A percentile compares a stretch with the other conserved stretches of the same genome.
These are phyloP conservation scores for Lamproptera curius DNA, from an alignment of 2,888 invertebrate genomes.

Conservation along the genomic window DNA sequence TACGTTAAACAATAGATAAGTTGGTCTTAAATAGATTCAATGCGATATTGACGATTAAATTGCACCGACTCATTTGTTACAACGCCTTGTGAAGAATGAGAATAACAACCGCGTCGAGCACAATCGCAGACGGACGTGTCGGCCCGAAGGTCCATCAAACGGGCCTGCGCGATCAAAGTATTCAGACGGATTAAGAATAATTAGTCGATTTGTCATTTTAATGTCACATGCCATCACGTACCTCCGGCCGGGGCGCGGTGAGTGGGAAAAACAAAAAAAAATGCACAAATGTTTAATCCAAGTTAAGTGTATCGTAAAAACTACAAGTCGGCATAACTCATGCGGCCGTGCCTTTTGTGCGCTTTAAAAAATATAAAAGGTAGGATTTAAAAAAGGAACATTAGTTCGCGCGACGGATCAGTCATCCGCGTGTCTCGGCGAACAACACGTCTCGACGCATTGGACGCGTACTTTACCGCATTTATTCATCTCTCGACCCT, in stretches of 20 bases:
- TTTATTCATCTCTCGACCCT: constrained; percentile 42
- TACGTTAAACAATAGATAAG: too few species aligned
- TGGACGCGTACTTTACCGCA: constrained; percentile 45
- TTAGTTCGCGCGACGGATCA: constrained; percentile 70
- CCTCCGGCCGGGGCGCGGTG: constrained; percentile 38
- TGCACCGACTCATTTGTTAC: constrained; percentile 36
- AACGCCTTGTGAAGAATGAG: constrained; percentile 42
- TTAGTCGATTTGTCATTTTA: constrained; percentile 77
- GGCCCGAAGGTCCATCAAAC: constrained; percentile 57
- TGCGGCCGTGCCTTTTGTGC: constrained; percentile 67
- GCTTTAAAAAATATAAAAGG: constrained; percentile 60
- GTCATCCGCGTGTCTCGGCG: constrained; percentile 64
- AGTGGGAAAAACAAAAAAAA: constrained; percentile 57
- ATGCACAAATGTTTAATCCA: constrained; percentile 69
- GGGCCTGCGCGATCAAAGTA: constrained; percentile 53
- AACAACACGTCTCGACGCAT: constrained; percentile 60
- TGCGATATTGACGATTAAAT: constrained; percentile 4
- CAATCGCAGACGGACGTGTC: constrained; percentile 41
- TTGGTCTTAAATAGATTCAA: too few species aligned
- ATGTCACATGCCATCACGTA: constrained; percentile 77
- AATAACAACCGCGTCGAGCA: constrained; percentile 36
- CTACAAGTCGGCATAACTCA: constrained; percentile 73
- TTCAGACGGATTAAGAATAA: constrained; percentile 73
- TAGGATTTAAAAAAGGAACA: constrained; percentile 57
- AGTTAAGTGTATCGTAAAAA: constrained; percentile 68